phyloP scores from a whole-genome alignment of 2,113 vertebrate species.

The Campylomormyrus numenius region DNA sequence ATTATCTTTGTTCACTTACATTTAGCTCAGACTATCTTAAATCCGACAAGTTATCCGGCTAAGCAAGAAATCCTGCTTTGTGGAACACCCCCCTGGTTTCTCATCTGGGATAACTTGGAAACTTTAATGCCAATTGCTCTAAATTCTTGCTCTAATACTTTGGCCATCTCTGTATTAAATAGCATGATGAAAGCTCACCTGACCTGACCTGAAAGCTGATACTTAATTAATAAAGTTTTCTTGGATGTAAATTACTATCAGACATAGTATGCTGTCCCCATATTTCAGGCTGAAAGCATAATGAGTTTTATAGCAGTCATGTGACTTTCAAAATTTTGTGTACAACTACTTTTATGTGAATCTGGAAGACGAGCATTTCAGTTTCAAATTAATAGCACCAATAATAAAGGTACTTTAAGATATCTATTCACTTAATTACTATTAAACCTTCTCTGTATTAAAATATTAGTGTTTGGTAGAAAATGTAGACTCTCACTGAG shows the following conservation, averaged over 20 bases:
- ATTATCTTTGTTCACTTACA: background rate
- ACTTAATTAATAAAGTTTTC: background rate
- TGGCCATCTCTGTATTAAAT: background rate
- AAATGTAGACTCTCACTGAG: background rate
- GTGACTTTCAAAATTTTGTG: background rate
- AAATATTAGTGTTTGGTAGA: background rate
- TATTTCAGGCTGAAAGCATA: background rate
- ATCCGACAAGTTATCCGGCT: background rate
- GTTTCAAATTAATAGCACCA: background rate
- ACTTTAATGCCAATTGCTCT: background rate
- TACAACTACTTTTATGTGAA: background rate
- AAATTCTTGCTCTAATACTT: background rate
- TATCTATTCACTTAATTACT: background rate
- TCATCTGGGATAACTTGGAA: background rate
- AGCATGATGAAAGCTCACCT: background rate
- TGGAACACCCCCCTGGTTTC: background rate
- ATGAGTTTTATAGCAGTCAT: background rate
- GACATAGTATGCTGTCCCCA: background rate
- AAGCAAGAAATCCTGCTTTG: background rate
- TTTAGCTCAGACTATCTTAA: background rate
- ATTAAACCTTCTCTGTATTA: background rate
- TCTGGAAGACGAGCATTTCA: background rate
- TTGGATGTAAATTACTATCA: background rate
- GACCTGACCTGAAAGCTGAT: background rate
- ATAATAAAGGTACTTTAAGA: background rate